Evolutionary conservation across 2,888 invertebrate genomes (phyloP), one percentile per base, ranked within the genome.

Genomic region (Iselma pallidipennis): DNA sequence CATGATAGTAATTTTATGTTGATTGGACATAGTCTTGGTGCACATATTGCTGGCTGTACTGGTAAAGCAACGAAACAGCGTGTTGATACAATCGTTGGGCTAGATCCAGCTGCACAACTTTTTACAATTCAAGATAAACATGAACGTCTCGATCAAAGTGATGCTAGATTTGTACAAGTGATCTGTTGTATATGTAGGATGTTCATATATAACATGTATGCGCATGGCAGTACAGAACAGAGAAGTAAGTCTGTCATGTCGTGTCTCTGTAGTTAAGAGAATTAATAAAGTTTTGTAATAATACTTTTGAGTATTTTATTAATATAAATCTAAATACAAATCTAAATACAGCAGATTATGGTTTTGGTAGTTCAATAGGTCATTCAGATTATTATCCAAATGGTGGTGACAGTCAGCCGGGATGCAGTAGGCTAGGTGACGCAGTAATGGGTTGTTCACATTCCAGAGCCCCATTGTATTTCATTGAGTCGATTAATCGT

Each of bases 361-460:
- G 73, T 7, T 65, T 68, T 42, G 28, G 28, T 4, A 53, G 53
- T 4, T 57, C 75, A 9, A 66, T 79, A 49, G 81, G 81, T 9
- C 70, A 79, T 58, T 70, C 74, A 14, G 81, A 81, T 67, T 80
- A 73, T 60, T 80, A 65, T 59, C 80, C 80, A 5, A 81, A 81
- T 67, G 80, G 78, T n/a, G 81, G 80, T 4, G 51, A 16, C 5
- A 55, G 45, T 4, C 81, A 81, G 67, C 76, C 78, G 9, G 80
- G 80, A 48, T 81, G 81, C 63, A 74, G 73, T n/a, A n/a, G n/a
- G n/a, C n/a, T n/a, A 9, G 4, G 73, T 1, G 78, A 80, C 59
- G 2, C 74, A 2, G 45, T 66, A 6, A 77, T 77, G n/a, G 50
- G 70, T n/a, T 85, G 85, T 68, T 71, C 84, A 2, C 85, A 85